Base-by-base conservation (phyloP, 2,888 invertebrate species). In the Asteroscopus sphinx region DNA sequence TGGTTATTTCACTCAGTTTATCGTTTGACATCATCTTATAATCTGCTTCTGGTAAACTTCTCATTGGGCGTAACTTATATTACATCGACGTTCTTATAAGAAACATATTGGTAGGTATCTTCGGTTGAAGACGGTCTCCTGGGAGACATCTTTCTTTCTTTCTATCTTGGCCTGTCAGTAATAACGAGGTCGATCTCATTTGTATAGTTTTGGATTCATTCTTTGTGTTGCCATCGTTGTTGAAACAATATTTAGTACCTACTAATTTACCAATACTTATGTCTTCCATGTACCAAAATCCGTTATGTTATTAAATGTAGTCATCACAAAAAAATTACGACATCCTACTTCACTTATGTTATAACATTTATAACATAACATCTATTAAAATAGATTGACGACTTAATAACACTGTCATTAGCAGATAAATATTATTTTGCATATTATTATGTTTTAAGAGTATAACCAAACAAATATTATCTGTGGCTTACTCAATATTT, bases 111-210 rank as follows among this genome's bases (percentile, higher is more conserved):
- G 60, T 72, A 67, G 60, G 60, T 72, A 67, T 73, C 59, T 76
- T 73, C 68, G 55, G 62, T 68, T 68, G 65, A 68, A 62, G 74
- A 70, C 58, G 70, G 76, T 77, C 82, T 79, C 82, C 58, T 49
- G 82, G 78, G 86, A 81, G 63, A 55, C 33, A 83, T 85, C 78
- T 83, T 82, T 86, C 80, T 82, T 80, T 85, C 79, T 87, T 83
- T 77, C 69, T 78, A 82, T 85, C 79, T 82, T 72, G 65, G 60
- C 59, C 79, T 83, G 83, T 85, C 82, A 79, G 77, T 78, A 83
- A 86, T 88, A 88, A 85, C 83, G 79, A 80, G 76, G 65, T 68
- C 75, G 73, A 82, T 79, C 75, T 82, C 82, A 82, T 87, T 82
- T 21, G 6, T 82, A 82, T 82, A 82, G 74, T 72, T 73, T 77